Conservation (phyloP, 2,113 vertebrate genomes). For the Apeltes quadracus region DNA sequence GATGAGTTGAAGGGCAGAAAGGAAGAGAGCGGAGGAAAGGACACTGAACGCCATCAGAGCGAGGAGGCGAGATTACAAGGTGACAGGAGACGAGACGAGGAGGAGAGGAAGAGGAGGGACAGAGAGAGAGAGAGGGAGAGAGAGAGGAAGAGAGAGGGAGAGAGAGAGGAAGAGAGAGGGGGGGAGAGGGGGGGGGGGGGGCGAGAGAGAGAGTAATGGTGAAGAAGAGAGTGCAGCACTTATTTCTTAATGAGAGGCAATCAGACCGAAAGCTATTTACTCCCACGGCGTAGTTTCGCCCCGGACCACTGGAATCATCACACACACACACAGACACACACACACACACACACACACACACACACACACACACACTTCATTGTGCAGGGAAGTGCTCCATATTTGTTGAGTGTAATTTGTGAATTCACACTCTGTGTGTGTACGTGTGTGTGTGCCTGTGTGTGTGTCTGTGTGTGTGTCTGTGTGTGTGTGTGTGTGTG, state of each 20-base stretch:
- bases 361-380: slow-evolving; percentile 39
- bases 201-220: background rate
- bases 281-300: slow-evolving; percentile 30
- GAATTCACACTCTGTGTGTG: no score
- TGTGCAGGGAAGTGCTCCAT: no score
- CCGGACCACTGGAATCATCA: slow-evolving; percentile 22
- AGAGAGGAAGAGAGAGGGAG: slow-evolving; percentile 12
- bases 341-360: slow-evolving; percentile 28
- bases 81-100: slow-evolving; percentile 3
- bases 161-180: slow-evolving; percentile 8
- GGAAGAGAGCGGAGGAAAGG: background rate
- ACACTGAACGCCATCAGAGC: background rate
- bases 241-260: slow-evolving; percentile 62
- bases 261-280: slow-evolving; percentile 53
- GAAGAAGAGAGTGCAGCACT: slow-evolving; percentile 48
- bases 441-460: no score
- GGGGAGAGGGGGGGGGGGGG: background rate
- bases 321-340: slow-evolving; percentile 21
- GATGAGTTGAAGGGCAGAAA: background rate
- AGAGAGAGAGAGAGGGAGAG: background rate
- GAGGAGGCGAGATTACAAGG: background rate
- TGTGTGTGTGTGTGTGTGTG: no score
- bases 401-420: no score
- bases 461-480: no score
- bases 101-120: slow-evolving; percentile 16